Evolutionary conservation across 23 tunicate species (phyloP).

Genomic region (Styela plicata): DNA sequence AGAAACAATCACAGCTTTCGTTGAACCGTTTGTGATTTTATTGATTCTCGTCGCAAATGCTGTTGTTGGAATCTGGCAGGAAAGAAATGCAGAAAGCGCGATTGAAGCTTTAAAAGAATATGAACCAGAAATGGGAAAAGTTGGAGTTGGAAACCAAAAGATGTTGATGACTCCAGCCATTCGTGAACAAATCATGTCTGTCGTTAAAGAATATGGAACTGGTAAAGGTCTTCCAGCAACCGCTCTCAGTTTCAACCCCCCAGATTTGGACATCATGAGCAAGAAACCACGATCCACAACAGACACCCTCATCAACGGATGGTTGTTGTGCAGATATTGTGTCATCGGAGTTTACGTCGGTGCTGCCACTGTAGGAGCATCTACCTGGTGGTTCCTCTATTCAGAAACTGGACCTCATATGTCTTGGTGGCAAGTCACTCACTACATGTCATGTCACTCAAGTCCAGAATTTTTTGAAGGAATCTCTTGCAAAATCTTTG

Average conservation of each 20-base stretch:
- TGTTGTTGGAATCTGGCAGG: constrained; percentile 99
- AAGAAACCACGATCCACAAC: constrained; percentile 86
- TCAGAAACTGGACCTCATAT: constrained; percentile 60
- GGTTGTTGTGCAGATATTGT: constrained; percentile 97
- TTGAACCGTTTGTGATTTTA: constrained; percentile 96
- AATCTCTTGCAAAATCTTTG: constrained; percentile 38
- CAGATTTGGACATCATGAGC: constrained; percentile 95
- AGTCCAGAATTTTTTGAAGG: constrained; percentile 54
- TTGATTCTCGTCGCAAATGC: constrained; percentile 95
- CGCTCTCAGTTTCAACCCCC: constrained; percentile 97
- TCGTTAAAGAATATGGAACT: constrained; percentile 89
- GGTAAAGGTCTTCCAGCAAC: constrained; percentile 98
- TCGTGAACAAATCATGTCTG: constrained; percentile 52
- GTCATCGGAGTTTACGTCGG: constrained; percentile 96
- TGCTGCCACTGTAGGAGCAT: constrained; percentile 53
- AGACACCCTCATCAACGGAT: constrained; percentile 83
- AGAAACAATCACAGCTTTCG: constrained; percentile 94
- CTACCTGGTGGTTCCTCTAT: constrained; percentile 79
- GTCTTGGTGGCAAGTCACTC: constrained; percentile 83
- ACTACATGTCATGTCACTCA: constrained; percentile 39
- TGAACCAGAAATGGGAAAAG: constrained; percentile 99
- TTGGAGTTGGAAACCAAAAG: constrained; percentile 73
- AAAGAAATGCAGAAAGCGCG: constrained; percentile 97
- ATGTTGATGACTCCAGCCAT: constrained; percentile 59
- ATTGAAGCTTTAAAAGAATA: constrained; percentile 99